phyloP scores from a whole-genome alignment of 2,797 vertebrate species.

The Sandelia bainsii region DNA sequence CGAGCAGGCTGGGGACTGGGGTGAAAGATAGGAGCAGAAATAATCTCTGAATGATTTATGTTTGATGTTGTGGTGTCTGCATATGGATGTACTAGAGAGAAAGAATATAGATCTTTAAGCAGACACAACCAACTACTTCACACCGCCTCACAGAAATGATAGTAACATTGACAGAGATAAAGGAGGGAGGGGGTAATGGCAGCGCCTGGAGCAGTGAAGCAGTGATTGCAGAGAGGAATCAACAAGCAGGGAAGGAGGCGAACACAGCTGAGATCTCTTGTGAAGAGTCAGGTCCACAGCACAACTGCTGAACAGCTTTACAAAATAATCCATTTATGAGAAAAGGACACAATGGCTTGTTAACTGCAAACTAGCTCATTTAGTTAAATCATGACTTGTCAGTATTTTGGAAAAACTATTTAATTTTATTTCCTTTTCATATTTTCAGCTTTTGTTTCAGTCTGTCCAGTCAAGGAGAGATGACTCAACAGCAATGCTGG shows the following conservation, averaged over 20 bases:
- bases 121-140: constrained; percentile 28
- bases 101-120: constrained; percentile 59
- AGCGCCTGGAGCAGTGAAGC: constrained; percentile 6
- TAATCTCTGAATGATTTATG: constrained; percentile 61
- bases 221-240: background rate
- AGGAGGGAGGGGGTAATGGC: background rate
- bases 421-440: background rate
- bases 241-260: background rate
- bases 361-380: background rate
- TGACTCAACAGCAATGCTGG: background rate
- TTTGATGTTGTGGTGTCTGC: constrained; percentile 49
- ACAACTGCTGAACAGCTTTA: constrained; percentile 2
- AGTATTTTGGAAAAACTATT: too few species aligned
- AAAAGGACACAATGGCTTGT: background rate
- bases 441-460: background rate
- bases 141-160: constrained; percentile 12
- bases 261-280: constrained; percentile 15
- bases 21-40: constrained; percentile 35
- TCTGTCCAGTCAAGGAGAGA: background rate
- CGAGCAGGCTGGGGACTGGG: constrained; percentile 18
- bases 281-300: background rate
- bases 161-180: constrained; percentile 44
- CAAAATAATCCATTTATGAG: background rate
- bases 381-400: background rate
- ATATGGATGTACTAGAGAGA: constrained; percentile 57